Base-by-base conservation (phyloP, 2,113 vertebrate genomes). In the Brachirus orientalis region DNA sequence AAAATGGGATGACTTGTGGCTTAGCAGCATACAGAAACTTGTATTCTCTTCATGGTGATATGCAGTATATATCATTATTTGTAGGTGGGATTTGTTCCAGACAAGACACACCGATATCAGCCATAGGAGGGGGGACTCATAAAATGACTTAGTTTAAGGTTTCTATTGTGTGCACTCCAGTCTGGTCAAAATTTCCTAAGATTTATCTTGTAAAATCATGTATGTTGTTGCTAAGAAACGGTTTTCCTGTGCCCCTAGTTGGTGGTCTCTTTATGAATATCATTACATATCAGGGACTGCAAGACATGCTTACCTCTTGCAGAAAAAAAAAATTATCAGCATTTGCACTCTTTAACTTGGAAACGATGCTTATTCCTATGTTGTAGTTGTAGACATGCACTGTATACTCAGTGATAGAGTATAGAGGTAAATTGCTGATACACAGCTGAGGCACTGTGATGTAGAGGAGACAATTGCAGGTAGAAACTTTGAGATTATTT, bases 201-300 rank as follows among this genome's bases (percentile, higher is more conserved):
- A 91, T 82, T 71, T 75, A 77, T 61, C 85, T 90, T 85, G 82
- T 85, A 85, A 79, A 80, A 88, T 62, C 63, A 72, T 84, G 86
- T 89, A 87, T 88, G 85, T 90, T 89, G 90, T 92, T 92, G 91
- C 91, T 90, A 86, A 91, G 92, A 76, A 92, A 91, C 90, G 76
- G 82, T 86, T 86, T 84, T 84, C 83, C 63, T 82, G 71, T 74
- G 72, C 61, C 80, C 86, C 77, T 86, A 82, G 83, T 84, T 82
- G 90, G 91, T 84, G 86, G 88, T 81, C 87, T 86, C 74, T 85
- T 88, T 92, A 87, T 90, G 90, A 93, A 92, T 92, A 89, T 91
- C 80, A 90, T 92, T 92, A 92, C 77, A 77, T 77, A 69, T 79
- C 88, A 87, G 64, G 47, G 59, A 68, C 87, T 69, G 77, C 56